phyloP scores from a whole-genome alignment of 2,113 vertebrate genomes.

The Blennius ocellaris region DNA sequence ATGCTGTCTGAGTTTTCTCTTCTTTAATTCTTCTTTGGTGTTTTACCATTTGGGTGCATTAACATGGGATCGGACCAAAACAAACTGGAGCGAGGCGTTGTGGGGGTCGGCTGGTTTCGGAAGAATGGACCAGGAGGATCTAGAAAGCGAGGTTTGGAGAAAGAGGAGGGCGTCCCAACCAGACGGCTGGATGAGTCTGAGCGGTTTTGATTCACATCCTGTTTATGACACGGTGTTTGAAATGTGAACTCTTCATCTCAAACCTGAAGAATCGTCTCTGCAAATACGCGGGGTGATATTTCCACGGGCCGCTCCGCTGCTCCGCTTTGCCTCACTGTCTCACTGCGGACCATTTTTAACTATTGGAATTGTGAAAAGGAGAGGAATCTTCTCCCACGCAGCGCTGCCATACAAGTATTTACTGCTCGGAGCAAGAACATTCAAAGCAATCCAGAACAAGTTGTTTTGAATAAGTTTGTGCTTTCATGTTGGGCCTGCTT shows the following conservation, averaged over 20 bases:
- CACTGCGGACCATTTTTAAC: constrained; percentile 14
- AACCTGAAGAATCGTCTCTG: constrained; percentile 39
- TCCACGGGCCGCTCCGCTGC: not conserved
- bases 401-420: constrained; percentile 54
- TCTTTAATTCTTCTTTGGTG: constrained; percentile 63
- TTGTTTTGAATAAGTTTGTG: constrained; percentile 62
- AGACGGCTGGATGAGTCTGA: constrained; percentile 34
- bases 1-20: constrained; percentile 74
- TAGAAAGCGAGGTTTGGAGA: constrained; percentile 18
- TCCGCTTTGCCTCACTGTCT: constrained; percentile 19
- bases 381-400: constrained; percentile 26
- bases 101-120: constrained; percentile 38
- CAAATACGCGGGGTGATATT: constrained; percentile 19
- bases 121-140: constrained; percentile 38
- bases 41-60: constrained; percentile 57
- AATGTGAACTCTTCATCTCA: constrained; percentile 45
- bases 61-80: constrained; percentile 65
- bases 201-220: constrained; percentile 43
- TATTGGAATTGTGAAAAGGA: constrained; percentile 27
- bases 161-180: constrained; percentile 28
- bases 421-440: constrained; percentile 55
- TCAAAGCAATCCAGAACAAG: constrained; percentile 59
- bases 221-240: constrained; percentile 51
- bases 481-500: constrained; percentile 67
- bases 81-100: constrained; percentile 49